Conservation (phyloP, 2,888 invertebrate genomes). For the Pheosia tremula region DNA sequence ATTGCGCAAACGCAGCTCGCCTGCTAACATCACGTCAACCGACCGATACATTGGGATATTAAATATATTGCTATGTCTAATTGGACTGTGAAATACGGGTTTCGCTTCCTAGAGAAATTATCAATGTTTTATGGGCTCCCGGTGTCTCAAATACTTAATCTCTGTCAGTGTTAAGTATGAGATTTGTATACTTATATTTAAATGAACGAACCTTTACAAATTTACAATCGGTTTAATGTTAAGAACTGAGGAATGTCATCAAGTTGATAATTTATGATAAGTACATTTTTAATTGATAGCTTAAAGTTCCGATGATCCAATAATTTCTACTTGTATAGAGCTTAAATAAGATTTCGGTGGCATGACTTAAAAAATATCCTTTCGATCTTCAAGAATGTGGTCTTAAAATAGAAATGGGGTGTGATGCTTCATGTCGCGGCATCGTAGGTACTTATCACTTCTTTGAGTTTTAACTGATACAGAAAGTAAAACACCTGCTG, state of each 20-base stretch:
- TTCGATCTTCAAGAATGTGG: background rate
- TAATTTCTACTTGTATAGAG: background rate
- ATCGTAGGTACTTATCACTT: background rate
- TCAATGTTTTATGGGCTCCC: conserved; percentile 29
- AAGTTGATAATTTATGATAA: conserved; percentile 5
- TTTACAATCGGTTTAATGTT: conserved; percentile 26
- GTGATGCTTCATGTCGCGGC: background rate
- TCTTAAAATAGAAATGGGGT: conserved; percentile 2
- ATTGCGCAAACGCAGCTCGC: conserved; percentile 19
- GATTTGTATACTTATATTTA: conserved; percentile 18
- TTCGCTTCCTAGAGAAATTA: conserved; percentile 39
- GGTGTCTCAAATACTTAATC: conserved; percentile 19
- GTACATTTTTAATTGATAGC: conserved; percentile 7
- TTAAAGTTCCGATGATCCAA: conserved; percentile 1
- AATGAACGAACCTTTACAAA: conserved; percentile 28
- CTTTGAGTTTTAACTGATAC: background rate
- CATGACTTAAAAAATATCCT: background rate
- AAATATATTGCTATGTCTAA: conserved; percentile 61
- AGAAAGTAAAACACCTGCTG: background rate
- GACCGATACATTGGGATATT: conserved; percentile 53
- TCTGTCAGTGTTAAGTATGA: conserved; percentile 23
- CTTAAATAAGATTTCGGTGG: background rate
- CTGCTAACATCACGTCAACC: conserved; percentile 22
- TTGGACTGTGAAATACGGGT: conserved; percentile 57
- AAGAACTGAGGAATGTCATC: conserved; percentile 15